Evolutionary conservation across 2,888 invertebrate genomes (phyloP), one percentile per base, ranked within the genome.

Genomic region (Lymantria monacha): DNA sequence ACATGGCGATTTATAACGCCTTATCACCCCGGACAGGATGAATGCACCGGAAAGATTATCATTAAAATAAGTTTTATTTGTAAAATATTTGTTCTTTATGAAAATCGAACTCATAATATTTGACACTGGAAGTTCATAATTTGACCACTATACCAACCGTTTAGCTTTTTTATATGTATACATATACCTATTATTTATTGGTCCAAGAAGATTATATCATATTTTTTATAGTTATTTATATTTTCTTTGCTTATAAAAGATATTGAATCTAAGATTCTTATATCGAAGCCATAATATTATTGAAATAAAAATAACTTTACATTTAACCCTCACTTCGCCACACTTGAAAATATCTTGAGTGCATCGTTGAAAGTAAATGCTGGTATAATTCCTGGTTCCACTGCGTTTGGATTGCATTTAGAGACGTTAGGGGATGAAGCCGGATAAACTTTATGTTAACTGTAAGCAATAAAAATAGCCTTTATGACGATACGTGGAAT

Each of bases 361-460:
- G 87, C 87, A 85, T 83, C 87, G 88, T 87, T 89, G 88, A 87
- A 85, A 88, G 85, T 88, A 87, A 89, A 89, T 87, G 83, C 73
- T 74, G 79, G 75, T 79, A 85, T 88, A 87, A 88, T 89, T 90
- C 73, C 81, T 79, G 74, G 71, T 86, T 83, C 79, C 71, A 85
- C 79, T 84, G 84, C 86, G 82, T 88, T 86, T 76, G 83, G 85
- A 89, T 88, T 88, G 87, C 89, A 87, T 87, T 85, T 80, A 82
- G 74, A 81, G 79, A 84, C 85, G 83, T 83, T 79, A 72, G 76
- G 79, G 87, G 87, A 88, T 88, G 87, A 84, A 85, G 79, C 79
- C 69, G 83, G 84, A 88, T 87, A 79, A 83, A 86, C 72, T 90
- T 89, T 87, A 88, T 87, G 86, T 85, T 84, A 83, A 87, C 85